A percentile compares a stretch with the other conserved stretches of the same genome.
Conservation (phyloP, 2,113 vertebrate genomes). For the Oryzias celebensis region DNA sequence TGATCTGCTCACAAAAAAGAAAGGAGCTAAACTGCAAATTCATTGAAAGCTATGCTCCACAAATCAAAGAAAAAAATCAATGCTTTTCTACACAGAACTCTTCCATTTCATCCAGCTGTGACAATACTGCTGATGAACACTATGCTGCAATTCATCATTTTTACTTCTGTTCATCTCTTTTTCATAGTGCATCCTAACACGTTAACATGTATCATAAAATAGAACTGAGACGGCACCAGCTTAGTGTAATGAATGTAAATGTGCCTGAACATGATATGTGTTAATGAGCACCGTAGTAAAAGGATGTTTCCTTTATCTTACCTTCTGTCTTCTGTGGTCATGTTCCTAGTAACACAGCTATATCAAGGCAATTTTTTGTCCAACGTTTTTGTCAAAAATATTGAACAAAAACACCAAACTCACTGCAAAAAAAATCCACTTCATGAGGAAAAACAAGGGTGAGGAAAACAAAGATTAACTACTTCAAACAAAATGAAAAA, state of each 20-base stretch:
- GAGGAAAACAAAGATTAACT: slow-evolving; percentile 38
- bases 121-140: slow-evolving; percentile 23
- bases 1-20: slow-evolving; percentile 24
- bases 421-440: too few species aligned
- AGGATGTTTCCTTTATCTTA: slow-evolving; percentile 60
- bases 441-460: slow-evolving; percentile 10
- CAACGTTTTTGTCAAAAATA: too few species aligned
- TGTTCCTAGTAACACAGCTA: slow-evolving; percentile 52
- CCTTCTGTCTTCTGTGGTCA: slow-evolving; percentile 57
- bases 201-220: slow-evolving; percentile 23
- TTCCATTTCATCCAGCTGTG: slow-evolving; percentile 40
- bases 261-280: slow-evolving; percentile 59
- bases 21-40: slow-evolving; percentile 48
- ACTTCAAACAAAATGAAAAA: slow-evolving; percentile 49
- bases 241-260: slow-evolving; percentile 41
- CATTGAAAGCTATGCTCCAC: slow-evolving; percentile 51
- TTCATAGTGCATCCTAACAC: slow-evolving; percentile 6
- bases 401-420: too few species aligned
- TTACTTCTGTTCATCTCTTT: slow-evolving; percentile 25
- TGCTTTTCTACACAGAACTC: slow-evolving; percentile 35
- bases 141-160: slow-evolving; percentile 25
- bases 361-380: not conserved
- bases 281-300: slow-evolving; percentile 66
- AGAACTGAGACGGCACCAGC: slow-evolving; percentile 16
- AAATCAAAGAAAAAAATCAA: slow-evolving; percentile 65